These are phyloP conservation scores for Drosophila nigromelanica DNA, from an alignment of 1,140 invertebrate genomes.

Conservation along the genomic window DNA sequence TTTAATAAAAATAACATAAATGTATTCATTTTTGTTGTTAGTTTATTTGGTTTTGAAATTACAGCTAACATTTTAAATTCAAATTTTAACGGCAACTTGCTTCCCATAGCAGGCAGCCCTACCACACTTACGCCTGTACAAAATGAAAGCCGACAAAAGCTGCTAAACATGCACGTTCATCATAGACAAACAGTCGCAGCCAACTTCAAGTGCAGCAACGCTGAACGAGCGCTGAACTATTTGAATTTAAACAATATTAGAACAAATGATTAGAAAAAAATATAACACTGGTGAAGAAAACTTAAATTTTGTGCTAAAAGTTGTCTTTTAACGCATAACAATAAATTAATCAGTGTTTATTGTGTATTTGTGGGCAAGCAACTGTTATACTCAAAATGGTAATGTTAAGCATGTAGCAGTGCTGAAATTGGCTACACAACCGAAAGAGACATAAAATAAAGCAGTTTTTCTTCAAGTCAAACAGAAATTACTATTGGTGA, in stretches of 20 bases:
- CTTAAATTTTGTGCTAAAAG: no score
- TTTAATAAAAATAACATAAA: not conserved
- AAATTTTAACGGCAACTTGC: not conserved
- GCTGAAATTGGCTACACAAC: no score
- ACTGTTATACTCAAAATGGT: conserved; percentile 2
- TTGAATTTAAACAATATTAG: not conserved
- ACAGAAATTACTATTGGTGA: not conserved
- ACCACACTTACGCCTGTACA: not conserved
- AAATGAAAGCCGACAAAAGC: not conserved
- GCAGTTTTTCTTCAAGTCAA: not conserved
- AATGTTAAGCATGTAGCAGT: not conserved
- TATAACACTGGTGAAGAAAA: not conserved
- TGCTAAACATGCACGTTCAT: not conserved
- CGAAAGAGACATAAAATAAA: no score
- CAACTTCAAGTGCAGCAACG: not conserved
- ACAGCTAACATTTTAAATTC: not conserved
- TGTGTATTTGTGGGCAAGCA: not conserved
- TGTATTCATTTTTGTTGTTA: not conserved
- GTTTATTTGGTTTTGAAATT: not conserved
- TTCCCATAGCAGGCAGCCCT: not conserved
- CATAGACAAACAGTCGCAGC: not conserved
- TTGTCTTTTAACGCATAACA: not conserved
- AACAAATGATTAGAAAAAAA: not conserved
- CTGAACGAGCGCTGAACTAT: not conserved
- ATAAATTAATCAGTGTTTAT: not conserved